Evolutionary conservation across 2,888 invertebrate species (phyloP).

Genomic region (Caradrina kadenii): DNA sequence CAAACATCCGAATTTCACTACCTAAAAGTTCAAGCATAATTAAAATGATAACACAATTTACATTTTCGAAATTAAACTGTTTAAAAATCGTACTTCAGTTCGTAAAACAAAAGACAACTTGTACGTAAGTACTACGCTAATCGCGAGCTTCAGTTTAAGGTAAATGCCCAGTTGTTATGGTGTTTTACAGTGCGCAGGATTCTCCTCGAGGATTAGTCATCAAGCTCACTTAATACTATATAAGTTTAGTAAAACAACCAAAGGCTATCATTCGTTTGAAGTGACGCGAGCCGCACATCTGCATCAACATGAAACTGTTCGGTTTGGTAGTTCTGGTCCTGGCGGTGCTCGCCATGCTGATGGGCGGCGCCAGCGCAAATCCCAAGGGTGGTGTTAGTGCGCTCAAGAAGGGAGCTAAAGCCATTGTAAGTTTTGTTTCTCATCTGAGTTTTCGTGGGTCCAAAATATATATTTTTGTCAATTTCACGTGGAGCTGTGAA

Average conservation of each 20-base stretch:
- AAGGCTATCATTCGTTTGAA: conserved; percentile 34
- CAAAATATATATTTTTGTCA: too few relatives aligned
- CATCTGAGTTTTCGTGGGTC: background rate
- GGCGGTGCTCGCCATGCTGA: conserved; percentile 63
- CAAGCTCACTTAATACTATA: conserved; percentile 28
- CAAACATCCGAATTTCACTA: background rate
- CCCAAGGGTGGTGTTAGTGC: conserved; percentile 58
- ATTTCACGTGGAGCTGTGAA: too few relatives aligned
- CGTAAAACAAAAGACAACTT: background rate
- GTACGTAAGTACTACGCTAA: background rate
- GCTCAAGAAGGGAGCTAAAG: conserved; percentile 55
- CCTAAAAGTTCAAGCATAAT: too few relatives aligned
- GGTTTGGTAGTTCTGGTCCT: conserved; percentile 58
- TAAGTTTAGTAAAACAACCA: conserved; percentile 10
- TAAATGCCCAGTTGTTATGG: conserved; percentile 22
- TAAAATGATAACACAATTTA: background rate
- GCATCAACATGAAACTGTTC: conserved; percentile 63
- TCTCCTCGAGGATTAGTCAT: conserved; percentile 37
- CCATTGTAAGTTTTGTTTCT: conserved; percentile 59
- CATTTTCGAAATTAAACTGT: background rate
- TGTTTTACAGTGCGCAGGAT: conserved; percentile 24
- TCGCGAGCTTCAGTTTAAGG: conserved; percentile 19
- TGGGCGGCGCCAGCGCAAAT: conserved; percentile 53
- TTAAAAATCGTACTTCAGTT: background rate
- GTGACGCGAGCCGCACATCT: conserved; percentile 22